These are phyloP conservation scores for Cyphomyrus plagiostoma DNA, from an alignment of 2,113 vertebrate genomes.

Conservation along the genomic window DNA sequence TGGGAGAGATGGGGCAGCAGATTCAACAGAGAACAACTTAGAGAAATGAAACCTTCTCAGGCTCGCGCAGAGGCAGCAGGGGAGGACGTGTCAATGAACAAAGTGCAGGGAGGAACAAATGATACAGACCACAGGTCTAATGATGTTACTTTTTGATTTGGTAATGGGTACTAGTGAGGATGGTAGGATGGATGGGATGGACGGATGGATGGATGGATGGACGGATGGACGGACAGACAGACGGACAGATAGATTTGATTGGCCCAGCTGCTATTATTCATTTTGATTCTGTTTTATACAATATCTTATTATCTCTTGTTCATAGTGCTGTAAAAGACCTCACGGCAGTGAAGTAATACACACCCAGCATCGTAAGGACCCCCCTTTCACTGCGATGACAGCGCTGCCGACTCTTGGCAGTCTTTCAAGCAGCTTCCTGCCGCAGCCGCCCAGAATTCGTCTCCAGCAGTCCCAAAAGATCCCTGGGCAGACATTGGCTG, in stretches of 20 bases:
- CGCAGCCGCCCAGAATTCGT: not conserved
- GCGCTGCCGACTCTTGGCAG: not conserved
- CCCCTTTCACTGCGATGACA: not conserved
- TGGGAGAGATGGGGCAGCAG: not conserved
- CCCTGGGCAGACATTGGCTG: not conserved
- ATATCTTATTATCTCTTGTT: not conserved
- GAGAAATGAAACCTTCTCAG: not conserved
- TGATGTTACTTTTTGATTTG: not conserved
- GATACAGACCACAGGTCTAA: not conserved
- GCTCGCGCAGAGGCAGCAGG: not conserved
- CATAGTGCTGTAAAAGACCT: not conserved
- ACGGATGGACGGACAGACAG: not conserved
- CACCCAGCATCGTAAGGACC: not conserved
- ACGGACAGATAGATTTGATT: not conserved
- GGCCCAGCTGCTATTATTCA: not conserved
- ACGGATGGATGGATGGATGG: not conserved
- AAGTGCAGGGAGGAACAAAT: not conserved
- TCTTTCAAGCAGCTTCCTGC: not conserved
- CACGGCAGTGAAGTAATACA: not conserved
- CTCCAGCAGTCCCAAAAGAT: not conserved
- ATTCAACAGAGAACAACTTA: not conserved
- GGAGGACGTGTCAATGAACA: not conserved
- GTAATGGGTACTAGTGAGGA: not conserved
- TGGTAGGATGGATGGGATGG: not conserved
- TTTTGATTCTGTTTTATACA: not conserved